A percentile compares a stretch with the other conserved stretches of the same genome.
Evolutionary conservation across 2,888 invertebrate species (phyloP).

Genomic region (Trachelus iudaicus): DNA sequence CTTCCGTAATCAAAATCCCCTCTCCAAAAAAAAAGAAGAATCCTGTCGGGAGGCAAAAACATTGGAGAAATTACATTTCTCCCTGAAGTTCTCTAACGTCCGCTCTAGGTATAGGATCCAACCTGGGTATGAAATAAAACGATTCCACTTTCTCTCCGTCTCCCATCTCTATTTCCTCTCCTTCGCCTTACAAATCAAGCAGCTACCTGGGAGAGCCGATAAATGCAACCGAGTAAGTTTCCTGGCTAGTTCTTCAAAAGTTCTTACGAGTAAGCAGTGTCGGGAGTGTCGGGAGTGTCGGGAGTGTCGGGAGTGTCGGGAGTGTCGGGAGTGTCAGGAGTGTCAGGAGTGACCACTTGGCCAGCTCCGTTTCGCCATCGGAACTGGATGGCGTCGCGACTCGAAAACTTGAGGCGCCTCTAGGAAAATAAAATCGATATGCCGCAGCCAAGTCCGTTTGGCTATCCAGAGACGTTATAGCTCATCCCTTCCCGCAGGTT

Average conservation of each 20-base stretch:
- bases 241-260: not conserved
- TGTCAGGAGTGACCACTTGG: slow-evolving; percentile 14
- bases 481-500: slow-evolving; percentile 22
- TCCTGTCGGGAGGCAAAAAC: not conserved
- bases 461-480: slow-evolving; percentile 28
- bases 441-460: slow-evolving; percentile 46
- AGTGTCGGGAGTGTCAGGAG: not conserved
- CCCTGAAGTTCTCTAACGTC: not conserved
- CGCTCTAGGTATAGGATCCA: not conserved
- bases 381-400: slow-evolving; percentile 22
- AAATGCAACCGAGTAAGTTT: slow-evolving; percentile 1
- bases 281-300: not conserved
- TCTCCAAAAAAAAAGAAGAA: not conserved
- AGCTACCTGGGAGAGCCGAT: not conserved
- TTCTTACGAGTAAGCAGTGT: not conserved
- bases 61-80: not conserved
- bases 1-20: not conserved
- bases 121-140: not conserved
- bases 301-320: not conserved
- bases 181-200: not conserved
- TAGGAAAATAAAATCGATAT: slow-evolving; percentile 62
- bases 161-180: not conserved
- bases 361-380: slow-evolving; percentile 18
- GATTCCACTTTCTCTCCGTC: not conserved
- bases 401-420: slow-evolving; percentile 33